A percentile compares a stretch with the other conserved stretches of the same genome.
Evolutionary conservation across 2,113 vertebrate genomes (phyloP).

Genomic region (Vulpes vulpes): DNA sequence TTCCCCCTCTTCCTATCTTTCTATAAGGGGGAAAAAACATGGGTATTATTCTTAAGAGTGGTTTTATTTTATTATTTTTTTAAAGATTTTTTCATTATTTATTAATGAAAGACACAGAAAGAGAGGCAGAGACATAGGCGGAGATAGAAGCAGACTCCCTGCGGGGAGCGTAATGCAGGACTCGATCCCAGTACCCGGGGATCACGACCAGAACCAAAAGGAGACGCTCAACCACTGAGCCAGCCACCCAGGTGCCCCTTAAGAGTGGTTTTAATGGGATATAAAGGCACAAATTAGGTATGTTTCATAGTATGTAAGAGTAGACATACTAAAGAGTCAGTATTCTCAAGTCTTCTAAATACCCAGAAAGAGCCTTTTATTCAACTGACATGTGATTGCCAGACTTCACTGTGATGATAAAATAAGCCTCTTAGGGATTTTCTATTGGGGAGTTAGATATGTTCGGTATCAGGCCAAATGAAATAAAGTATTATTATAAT

Average conservation of each 20-base stretch:
- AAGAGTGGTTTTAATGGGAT: conserved; percentile 13
- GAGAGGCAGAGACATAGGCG: no score
- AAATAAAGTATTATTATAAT: conserved; percentile 20
- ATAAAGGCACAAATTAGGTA: neutral
- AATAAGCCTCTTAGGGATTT: conserved; percentile 8
- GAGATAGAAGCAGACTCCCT: no score
- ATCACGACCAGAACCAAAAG: no score
- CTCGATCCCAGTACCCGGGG: no score
- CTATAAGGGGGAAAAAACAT: neutral
- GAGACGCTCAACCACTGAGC: no score
- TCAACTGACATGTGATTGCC: conserved; percentile 5
- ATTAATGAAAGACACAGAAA: no score
- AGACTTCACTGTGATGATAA: neutral
- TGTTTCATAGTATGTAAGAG: conserved; percentile 22
- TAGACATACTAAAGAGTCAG: neutral
- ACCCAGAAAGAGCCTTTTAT: conserved; percentile 40
- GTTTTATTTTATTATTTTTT: neutral
- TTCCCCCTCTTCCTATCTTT: neutral
- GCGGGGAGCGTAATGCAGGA: no score
- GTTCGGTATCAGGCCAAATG: neutral
- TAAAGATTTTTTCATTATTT: no score
- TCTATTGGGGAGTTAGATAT: neutral
- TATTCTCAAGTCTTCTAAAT: conserved; percentile 42
- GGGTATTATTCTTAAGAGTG: neutral
- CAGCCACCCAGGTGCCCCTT: neutral